These are phyloP conservation scores for Strigamia crassipes DNA, from an alignment of 2,888 invertebrate genomes.

Conservation along the genomic window DNA sequence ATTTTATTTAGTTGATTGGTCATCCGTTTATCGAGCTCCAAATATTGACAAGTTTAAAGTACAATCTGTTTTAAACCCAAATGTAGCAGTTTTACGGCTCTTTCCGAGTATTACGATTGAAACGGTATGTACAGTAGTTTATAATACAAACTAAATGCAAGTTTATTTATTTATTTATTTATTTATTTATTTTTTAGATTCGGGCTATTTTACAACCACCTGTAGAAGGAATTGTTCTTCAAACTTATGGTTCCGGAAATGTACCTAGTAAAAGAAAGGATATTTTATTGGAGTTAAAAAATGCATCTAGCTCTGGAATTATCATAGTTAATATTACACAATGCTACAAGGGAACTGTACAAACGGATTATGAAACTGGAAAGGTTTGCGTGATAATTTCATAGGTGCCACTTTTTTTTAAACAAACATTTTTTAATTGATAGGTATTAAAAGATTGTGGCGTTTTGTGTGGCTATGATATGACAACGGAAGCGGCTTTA, in stretches of 20 bases:
- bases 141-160: neutral
- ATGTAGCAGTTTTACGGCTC: conserved; percentile 83
- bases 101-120: conserved; percentile 88
- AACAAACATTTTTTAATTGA: neutral
- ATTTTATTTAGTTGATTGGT: conserved; percentile 66
- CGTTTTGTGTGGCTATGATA: conserved; percentile 79
- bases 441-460: conserved; percentile 67
- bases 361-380: conserved; percentile 81
- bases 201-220: conserved; percentile 68
- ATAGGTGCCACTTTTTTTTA: neutral
- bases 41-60: conserved; percentile 71
- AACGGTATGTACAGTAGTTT: conserved; percentile 62
- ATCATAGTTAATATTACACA: conserved; percentile 92
- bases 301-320: conserved; percentile 75
- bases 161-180: neutral
- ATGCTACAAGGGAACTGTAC: conserved; percentile 80
- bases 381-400: conserved; percentile 61
- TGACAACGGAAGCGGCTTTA: conserved; percentile 93
- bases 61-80: conserved; percentile 74
- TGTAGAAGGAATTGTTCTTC: conserved; percentile 81
- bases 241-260: conserved; percentile 93
- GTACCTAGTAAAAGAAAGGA: conserved; percentile 83
- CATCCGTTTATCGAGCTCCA: conserved; percentile 67
- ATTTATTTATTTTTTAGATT: conserved; percentile 56
- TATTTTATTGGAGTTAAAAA: conserved; percentile 71